Percentiles rank a stretch among this genome's conserved stretches.
phyloP scores from a whole-genome alignment of 2,888 invertebrate species.

The Flabesymbios commensalis region DNA sequence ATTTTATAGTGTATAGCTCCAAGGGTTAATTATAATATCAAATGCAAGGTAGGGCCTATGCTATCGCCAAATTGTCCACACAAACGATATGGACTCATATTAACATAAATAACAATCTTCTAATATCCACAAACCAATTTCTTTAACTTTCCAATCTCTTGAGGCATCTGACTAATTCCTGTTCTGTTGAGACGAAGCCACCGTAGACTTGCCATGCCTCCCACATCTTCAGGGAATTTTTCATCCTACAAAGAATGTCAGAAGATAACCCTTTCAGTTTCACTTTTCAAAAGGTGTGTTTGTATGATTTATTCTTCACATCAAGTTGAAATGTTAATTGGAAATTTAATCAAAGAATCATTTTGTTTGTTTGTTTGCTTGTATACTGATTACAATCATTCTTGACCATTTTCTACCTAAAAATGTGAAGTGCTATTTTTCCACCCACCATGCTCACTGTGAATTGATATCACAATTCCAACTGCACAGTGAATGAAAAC shows the following conservation, averaged over 20 bases:
- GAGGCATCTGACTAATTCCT: constrained; percentile 73
- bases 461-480: too few relatives aligned
- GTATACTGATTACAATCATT: too few relatives aligned
- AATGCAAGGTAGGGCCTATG: neutral
- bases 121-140: constrained; percentile 74
- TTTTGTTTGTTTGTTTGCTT: neutral
- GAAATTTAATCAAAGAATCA: constrained; percentile 3
- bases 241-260: constrained; percentile 33
- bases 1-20: neutral
- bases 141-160: constrained; percentile 89
- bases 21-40: neutral
- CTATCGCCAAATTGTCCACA: neutral
- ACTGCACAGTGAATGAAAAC: too few relatives aligned
- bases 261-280: too few relatives aligned
- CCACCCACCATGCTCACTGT: too few relatives aligned
- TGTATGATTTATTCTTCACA: too few relatives aligned
- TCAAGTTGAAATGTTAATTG: too few relatives aligned
- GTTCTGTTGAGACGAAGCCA: constrained; percentile 95
- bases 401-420: too few relatives aligned
- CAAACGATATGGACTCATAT: neutral
- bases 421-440: too few relatives aligned
- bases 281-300: too few relatives aligned
- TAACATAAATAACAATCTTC: neutral
- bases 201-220: constrained; percentile 94
- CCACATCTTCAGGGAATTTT: constrained; percentile 66